Evolutionary conservation across 2,888 invertebrate genomes (phyloP), one percentile per base, ranked within the genome.

Genomic region (Liopterus haemorrhoidalis): DNA sequence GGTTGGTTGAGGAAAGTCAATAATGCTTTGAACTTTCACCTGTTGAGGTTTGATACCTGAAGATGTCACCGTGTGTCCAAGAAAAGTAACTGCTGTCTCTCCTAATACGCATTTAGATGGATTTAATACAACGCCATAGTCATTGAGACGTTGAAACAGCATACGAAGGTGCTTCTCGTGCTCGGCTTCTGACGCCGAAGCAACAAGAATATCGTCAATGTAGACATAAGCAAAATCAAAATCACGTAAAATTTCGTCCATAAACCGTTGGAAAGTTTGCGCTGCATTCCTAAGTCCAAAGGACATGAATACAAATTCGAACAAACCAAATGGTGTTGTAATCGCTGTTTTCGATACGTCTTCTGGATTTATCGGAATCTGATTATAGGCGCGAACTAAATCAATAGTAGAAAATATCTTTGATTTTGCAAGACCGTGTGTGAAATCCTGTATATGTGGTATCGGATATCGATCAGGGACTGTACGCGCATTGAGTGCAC

Each of bases 251-350:
- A 57, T 49, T 4, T 49, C 41, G 35, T 63, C 54, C 37, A 64
- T 58, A 30, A 60, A 59, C 1, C 59, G 48, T 33, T 62, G 59
- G 47, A 65, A 65, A 1, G 59, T 60, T 39, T 61, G 60, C 1
- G 56, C 56, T 1, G 61, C 59, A 33, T 63, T 64, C 5, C 56
- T 16, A 15, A 31, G n/a, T 15, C 31, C 41, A 14, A 41, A 41
- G 5, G 32, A 18, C 31, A 41, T 31, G n/a, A 21, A 12, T 11
- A 22, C 2, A 40, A 30, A 40, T 31, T 40, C 30, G n/a, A 11
- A n/a, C 5, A 28, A n/a, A n/a, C n/a, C n/a, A n/a, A n/a, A n/a
- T n/a, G n/a, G n/a, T n/a, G n/a, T n/a, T n/a, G n/a, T n/a, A n/a
- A n/a, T n/a, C n/a, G n/a, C n/a, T n/a, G n/a, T n/a, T n/a, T n/a